These are phyloP conservation scores for Gryllus bimaculatus DNA, from an alignment of 1,140 invertebrate species.

Conservation along the genomic window DNA sequence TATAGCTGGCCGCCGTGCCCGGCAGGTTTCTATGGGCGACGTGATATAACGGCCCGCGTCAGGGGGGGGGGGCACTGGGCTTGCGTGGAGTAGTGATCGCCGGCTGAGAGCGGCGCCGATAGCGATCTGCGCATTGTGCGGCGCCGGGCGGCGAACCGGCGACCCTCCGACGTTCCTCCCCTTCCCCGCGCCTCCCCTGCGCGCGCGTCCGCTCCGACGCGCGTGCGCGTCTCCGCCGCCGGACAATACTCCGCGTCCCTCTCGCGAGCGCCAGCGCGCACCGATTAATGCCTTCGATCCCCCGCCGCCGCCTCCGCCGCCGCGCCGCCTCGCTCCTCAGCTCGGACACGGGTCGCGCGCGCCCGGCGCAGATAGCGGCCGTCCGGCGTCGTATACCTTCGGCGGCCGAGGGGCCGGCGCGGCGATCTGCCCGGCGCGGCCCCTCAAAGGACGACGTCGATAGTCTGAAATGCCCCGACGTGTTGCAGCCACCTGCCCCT, in stretches of 20 bases:
- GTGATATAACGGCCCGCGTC: neutral
- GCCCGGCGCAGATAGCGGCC: neutral
- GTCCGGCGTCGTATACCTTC: neutral
- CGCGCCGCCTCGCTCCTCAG: neutral
- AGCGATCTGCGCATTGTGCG: neutral
- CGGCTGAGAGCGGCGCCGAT: neutral
- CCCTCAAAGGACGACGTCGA: neutral
- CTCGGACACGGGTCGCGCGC: neutral
- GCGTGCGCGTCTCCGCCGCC: neutral
- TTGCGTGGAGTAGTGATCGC: too few species aligned
- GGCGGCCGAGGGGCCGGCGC: neutral
- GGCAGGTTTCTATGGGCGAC: neutral
- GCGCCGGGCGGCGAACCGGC: neutral
- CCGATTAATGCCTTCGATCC: neutral
- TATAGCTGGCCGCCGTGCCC: neutral
- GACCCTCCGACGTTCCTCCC: neutral
- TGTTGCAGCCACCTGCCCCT: neutral
- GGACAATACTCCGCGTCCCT: neutral
- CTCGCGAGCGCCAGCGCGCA: too few species aligned
- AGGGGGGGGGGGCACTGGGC: too few species aligned
- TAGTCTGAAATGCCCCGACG: neutral
- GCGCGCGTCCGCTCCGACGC: too few species aligned
- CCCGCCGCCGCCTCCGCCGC: too few species aligned
- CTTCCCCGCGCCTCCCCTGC: neutral
- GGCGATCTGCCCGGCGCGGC: neutral